These are phyloP conservation scores for Mobula birostris DNA, from an alignment of 2,113 vertebrate genomes.

Conservation along the genomic window DNA sequence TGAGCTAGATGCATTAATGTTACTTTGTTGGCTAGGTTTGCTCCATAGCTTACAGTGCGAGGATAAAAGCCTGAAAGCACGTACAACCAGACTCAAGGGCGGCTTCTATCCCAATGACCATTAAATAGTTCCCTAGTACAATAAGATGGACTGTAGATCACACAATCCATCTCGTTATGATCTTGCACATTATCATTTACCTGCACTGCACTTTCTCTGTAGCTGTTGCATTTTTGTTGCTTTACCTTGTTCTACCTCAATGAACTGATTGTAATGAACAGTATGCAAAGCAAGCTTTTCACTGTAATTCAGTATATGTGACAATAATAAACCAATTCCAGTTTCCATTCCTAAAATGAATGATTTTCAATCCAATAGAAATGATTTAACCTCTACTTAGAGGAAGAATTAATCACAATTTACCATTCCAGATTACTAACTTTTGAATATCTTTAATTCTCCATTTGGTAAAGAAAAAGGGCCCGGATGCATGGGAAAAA, in stretches of 20 bases:
- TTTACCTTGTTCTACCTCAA: too few relatives aligned
- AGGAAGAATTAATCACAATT: background rate
- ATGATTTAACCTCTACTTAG: background rate
- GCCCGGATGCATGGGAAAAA: background rate
- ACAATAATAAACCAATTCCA: too few relatives aligned
- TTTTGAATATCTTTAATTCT: background rate
- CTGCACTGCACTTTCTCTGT: too few relatives aligned
- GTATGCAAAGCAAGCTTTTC: too few relatives aligned
- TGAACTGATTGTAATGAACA: too few relatives aligned
- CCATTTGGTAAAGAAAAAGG: background rate
- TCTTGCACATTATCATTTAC: too few relatives aligned
- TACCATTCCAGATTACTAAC: background rate
- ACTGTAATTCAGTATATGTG: too few relatives aligned
- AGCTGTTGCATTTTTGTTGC: too few relatives aligned
- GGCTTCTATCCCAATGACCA: too few relatives aligned
- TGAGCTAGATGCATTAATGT: background rate
- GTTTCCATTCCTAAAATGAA: background rate
- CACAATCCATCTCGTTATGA: too few relatives aligned
- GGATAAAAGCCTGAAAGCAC: background rate
- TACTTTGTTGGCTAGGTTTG: background rate
- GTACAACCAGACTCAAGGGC: background rate
- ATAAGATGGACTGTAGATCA: too few relatives aligned
- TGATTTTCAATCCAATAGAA: background rate
- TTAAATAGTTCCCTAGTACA: too few relatives aligned
- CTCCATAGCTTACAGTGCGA: background rate